These are phyloP conservation scores for Pangasius djambal DNA, from an alignment of 2,797 vertebrate genomes.

Conservation along the genomic window DNA sequence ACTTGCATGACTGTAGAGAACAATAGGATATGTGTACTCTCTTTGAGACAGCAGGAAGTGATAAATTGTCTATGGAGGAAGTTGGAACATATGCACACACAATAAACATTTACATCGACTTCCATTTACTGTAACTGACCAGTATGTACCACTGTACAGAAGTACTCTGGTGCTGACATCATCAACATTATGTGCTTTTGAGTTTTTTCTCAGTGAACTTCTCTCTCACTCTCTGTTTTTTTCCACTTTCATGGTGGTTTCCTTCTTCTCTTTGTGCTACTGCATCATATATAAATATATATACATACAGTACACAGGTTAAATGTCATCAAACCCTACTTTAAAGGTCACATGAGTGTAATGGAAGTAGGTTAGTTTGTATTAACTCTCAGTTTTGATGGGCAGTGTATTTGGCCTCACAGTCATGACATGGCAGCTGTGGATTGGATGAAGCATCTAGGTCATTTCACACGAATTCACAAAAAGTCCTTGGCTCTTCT, in stretches of 20 bases:
- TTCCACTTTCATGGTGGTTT: constrained; percentile 6
- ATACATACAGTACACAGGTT: not conserved
- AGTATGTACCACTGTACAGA: not conserved
- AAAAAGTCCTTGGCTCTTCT: constrained; percentile 32
- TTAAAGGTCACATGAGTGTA: not conserved
- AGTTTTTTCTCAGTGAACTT: not conserved
- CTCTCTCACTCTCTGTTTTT: not conserved
- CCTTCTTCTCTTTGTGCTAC: constrained; percentile 2
- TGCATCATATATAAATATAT: not conserved
- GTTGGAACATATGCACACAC: constrained; percentile 1
- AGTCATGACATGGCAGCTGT: constrained; percentile 41
- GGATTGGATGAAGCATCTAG: constrained; percentile 58
- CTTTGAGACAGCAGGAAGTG: not conserved
- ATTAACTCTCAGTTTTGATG: not conserved
- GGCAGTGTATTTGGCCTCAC: constrained; percentile 11
- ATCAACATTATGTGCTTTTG: not conserved
- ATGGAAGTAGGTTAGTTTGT: not conserved
- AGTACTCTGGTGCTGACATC: not conserved
- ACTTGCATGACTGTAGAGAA: not conserved
- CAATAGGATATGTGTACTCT: not conserved
- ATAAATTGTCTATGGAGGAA: not conserved
- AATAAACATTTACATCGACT: not conserved
- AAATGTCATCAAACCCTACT: not conserved
- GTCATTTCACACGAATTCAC: constrained; percentile 56
- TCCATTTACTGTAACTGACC: not conserved